Conservation (phyloP, 2,888 invertebrate species). For the Dusona sp. region DNA sequence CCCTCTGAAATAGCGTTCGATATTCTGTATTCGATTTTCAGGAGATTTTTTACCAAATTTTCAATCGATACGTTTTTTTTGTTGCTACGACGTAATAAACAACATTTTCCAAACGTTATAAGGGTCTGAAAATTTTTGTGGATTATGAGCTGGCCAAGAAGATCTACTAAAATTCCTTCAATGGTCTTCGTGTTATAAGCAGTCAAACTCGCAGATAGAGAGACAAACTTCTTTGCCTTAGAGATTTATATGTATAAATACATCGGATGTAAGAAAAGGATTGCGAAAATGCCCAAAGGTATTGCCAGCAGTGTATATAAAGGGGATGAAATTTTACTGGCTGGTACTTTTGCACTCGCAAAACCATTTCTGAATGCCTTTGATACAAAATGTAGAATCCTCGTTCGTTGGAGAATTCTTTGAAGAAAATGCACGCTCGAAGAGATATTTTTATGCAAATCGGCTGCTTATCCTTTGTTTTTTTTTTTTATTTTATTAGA, state of each 20-base stretch:
- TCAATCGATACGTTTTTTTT: no score
- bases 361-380: background rate
- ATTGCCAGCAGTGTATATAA: background rate
- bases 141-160: background rate
- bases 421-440: background rate
- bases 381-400: conserved; percentile 20
- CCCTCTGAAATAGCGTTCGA: no score
- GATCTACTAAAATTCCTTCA: background rate
- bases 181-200: background rate
- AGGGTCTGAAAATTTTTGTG: background rate
- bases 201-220: background rate
- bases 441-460: background rate
- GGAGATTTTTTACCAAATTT: no score
- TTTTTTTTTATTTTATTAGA: background rate
- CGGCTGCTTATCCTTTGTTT: background rate
- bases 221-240: background rate
- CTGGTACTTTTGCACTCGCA: background rate
- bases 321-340: conserved; percentile 16
- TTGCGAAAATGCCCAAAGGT: conserved; percentile 7
- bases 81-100: no score
- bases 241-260: background rate
- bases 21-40: no score
- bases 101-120: no score
- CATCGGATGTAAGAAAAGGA: background rate
- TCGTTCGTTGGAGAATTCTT: conserved; percentile 14